Percentiles rank a stretch among this genome's conserved stretches.
These are phyloP conservation scores for Pampus argenteus DNA, from an alignment of 2,797 vertebrate species.

Conservation along the genomic window DNA sequence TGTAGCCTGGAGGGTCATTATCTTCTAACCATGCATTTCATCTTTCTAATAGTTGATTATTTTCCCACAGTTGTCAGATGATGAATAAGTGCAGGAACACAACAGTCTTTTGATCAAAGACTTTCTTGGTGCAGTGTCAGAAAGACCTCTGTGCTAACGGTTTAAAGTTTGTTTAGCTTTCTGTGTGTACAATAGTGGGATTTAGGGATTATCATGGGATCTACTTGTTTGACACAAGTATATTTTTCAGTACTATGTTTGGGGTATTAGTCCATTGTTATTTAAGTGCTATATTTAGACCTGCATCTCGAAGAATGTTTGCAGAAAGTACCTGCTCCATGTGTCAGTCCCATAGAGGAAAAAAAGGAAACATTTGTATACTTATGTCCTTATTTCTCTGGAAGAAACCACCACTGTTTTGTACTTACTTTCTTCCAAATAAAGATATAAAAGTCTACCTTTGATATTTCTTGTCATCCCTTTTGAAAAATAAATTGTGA, in stretches of 20 bases:
- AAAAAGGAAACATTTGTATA: conserved; percentile 82
- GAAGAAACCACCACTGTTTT: conserved; percentile 92
- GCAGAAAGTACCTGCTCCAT: conserved; percentile 60
- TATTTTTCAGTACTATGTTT: conserved; percentile 68
- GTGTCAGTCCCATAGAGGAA: conserved; percentile 56
- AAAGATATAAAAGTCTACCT: conserved; percentile 67
- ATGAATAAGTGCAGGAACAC: conserved; percentile 92
- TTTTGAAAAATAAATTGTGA: conserved; percentile 1
- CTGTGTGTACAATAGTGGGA: conserved; percentile 80
- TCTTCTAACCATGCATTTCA: conserved; percentile 88
- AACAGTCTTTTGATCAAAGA: conserved; percentile 87
- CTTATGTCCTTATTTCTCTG: conserved; percentile 91
- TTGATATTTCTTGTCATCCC: conserved; percentile 20
- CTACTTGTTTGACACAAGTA: conserved; percentile 93
- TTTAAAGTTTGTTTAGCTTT: conserved; percentile 83
- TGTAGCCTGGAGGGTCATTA: conserved; percentile 92
- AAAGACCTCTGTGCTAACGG: conserved; percentile 85
- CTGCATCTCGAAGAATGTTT: conserved; percentile 71
- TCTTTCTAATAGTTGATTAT: conserved; percentile 90
- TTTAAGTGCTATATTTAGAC: conserved; percentile 80
- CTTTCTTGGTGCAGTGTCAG: conserved; percentile 88
- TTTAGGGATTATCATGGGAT: conserved; percentile 83
- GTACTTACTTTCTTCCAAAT: conserved; percentile 90
- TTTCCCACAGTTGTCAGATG: conserved; percentile 85
- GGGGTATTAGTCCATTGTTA: conserved; percentile 72